phyloP scores from a whole-genome alignment of 2,113 vertebrate genomes.

The Crocuta crocuta region DNA sequence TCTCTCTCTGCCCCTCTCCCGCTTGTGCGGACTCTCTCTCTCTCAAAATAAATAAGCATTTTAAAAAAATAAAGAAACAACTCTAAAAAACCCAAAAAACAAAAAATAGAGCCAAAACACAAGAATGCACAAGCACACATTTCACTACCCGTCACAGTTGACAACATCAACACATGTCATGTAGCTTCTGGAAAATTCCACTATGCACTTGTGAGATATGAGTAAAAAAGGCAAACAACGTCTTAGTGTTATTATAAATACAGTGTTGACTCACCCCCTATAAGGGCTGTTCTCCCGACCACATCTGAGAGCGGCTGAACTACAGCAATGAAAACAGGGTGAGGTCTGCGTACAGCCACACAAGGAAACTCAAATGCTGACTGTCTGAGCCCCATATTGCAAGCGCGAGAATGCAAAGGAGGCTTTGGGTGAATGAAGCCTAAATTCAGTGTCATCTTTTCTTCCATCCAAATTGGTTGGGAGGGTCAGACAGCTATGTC shows the following conservation, averaged over 20 bases:
- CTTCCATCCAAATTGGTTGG: not conserved
- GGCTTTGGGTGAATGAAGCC: not conserved
- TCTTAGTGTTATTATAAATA: not conserved
- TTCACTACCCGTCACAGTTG: not conserved
- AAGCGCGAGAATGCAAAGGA: not conserved
- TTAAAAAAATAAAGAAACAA: too few relatives aligned
- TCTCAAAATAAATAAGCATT: too few relatives aligned
- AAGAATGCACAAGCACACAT: not conserved
- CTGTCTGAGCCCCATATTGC: not conserved
- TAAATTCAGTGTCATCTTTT: too few relatives aligned
- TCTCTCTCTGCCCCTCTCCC: too few relatives aligned
- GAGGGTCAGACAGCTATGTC: not conserved
- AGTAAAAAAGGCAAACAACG: not conserved
- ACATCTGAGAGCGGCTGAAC: not conserved
- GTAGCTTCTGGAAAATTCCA: conserved; percentile 1
- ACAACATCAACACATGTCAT: not conserved
- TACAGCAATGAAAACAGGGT: not conserved
- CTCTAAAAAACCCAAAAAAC: too few relatives aligned
- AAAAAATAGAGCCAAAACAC: not conserved
- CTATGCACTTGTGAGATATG: not conserved
- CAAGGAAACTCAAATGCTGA: not conserved
- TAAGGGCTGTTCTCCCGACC: not conserved
- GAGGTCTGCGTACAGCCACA: not conserved
- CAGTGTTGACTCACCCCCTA: not conserved
- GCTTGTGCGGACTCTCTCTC: too few relatives aligned